Evolutionary conservation across 2,113 vertebrate species (phyloP).

Genomic region (Bos javanicus): DNA sequence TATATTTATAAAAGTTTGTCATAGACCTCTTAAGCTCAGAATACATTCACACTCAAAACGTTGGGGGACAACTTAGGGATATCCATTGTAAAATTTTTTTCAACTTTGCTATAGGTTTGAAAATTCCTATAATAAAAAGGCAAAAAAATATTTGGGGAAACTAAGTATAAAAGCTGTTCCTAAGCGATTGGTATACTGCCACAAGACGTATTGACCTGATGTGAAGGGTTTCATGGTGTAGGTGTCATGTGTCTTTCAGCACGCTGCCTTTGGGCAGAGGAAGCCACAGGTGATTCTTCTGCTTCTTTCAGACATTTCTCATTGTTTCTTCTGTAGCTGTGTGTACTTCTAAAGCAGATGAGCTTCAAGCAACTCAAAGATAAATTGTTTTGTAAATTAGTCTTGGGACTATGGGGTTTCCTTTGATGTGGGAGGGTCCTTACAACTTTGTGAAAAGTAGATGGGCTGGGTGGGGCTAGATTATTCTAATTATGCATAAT

Average conservation of each 20-base stretch:
- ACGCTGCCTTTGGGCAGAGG: neutral
- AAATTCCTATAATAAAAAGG: neutral
- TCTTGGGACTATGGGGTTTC: neutral
- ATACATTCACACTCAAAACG: neutral
- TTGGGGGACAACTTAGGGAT: neutral
- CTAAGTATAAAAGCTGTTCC: neutral
- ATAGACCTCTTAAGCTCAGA: neutral
- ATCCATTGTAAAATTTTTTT: neutral
- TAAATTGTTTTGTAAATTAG: neutral
- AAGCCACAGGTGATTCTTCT: neutral
- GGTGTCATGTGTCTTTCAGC: accelerated
- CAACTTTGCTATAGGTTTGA: neutral
- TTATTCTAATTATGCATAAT: neutral
- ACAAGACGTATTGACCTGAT: neutral
- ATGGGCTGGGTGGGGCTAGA: neutral
- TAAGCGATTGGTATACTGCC: neutral
- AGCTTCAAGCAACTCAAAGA: neutral
- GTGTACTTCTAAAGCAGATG: neutral
- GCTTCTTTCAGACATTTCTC: neutral
- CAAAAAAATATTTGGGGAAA: neutral
- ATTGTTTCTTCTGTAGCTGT: neutral
- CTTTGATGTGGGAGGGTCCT: neutral
- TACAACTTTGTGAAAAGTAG: neutral
- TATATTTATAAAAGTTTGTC: neutral
- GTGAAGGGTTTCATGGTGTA: neutral